A percentile compares a stretch with the other conserved stretches of the same genome.
Evolutionary conservation across 2,888 invertebrate genomes (phyloP).

Genomic region (Heteromyza rotundicornis): DNA sequence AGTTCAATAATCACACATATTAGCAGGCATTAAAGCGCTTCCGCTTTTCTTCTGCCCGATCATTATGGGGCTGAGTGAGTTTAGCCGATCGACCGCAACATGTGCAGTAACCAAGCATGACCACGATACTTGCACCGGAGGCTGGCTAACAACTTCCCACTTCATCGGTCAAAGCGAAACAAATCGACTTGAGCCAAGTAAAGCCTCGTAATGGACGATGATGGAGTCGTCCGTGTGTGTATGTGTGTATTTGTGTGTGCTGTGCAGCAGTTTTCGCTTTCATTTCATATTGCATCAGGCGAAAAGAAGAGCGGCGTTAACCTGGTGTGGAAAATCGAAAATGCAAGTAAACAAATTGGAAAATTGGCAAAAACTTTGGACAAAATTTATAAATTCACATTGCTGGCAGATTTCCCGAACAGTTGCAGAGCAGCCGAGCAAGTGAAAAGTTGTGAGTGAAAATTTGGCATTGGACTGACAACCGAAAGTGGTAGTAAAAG

Average conservation of each 20-base stretch:
- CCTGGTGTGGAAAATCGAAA: neutral
- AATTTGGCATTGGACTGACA: neutral
- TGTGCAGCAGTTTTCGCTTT: constrained; percentile 18
- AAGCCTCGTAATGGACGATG: constrained; percentile 10
- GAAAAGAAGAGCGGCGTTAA: constrained; percentile 26
- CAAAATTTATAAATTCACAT: constrained; percentile 48
- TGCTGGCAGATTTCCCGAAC: constrained; percentile 34
- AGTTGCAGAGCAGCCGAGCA: constrained; percentile 40
- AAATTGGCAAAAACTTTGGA: constrained; percentile 44
- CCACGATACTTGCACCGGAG: no score
- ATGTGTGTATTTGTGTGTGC: neutral
- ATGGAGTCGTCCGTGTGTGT: no score
- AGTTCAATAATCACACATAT: no score
- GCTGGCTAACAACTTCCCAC: constrained; percentile 18
- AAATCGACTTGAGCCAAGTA: no score
- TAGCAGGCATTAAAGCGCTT: neutral
- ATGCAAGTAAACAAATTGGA: constrained; percentile 35
- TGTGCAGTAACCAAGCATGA: no score
- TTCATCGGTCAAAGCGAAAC: constrained; percentile 8
- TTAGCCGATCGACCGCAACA: neutral
- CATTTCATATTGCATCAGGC: constrained; percentile 13
- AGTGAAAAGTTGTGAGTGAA: constrained; percentile 4
- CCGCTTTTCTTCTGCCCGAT: neutral
- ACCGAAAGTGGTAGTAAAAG: no score
- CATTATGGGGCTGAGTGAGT: neutral